Percentiles rank a stretch among this genome's conserved stretches.
Evolutionary conservation across 2,797 vertebrate species (phyloP).

Genomic region (Graptemys geographica): DNA sequence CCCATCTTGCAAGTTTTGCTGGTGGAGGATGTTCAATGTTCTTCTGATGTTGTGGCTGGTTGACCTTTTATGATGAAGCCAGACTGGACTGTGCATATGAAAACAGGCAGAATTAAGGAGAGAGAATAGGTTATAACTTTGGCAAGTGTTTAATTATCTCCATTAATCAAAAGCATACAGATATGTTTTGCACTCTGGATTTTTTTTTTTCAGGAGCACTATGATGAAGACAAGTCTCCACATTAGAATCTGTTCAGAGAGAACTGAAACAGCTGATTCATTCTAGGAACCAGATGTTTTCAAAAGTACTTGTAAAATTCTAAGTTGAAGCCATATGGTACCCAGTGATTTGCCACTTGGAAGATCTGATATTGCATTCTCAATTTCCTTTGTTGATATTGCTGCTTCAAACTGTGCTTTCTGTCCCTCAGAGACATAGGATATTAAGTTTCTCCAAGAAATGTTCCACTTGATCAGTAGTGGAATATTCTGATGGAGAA

Average conservation of each 20-base stretch:
- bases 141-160: background rate
- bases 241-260: background rate
- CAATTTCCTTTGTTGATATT: slow-evolving; percentile 44
- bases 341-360: slow-evolving; percentile 46
- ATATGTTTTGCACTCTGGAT: background rate
- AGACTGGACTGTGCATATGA: background rate
- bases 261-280: slow-evolving; percentile 59
- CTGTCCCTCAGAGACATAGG: slow-evolving; percentile 24
- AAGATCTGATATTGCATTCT: slow-evolving; percentile 36
- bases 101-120: background rate
- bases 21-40: background rate
- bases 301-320: slow-evolving; percentile 57
- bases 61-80: background rate
- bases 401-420: slow-evolving; percentile 33
- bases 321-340: slow-evolving; percentile 63
- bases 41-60: background rate
- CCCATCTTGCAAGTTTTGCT: background rate
- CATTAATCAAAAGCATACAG: background rate
- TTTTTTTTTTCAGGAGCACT: slow-evolving; percentile 1
- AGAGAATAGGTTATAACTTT: background rate
- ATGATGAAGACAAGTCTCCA: background rate
- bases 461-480: background rate
- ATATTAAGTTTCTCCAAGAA: slow-evolving; percentile 36
- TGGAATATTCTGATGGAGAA: background rate
- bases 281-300: slow-evolving; percentile 66